A percentile compares a stretch with the other conserved stretches of the same genome.
phyloP scores from a whole-genome alignment of 2,797 vertebrate species.

The Pristis pectinata region DNA sequence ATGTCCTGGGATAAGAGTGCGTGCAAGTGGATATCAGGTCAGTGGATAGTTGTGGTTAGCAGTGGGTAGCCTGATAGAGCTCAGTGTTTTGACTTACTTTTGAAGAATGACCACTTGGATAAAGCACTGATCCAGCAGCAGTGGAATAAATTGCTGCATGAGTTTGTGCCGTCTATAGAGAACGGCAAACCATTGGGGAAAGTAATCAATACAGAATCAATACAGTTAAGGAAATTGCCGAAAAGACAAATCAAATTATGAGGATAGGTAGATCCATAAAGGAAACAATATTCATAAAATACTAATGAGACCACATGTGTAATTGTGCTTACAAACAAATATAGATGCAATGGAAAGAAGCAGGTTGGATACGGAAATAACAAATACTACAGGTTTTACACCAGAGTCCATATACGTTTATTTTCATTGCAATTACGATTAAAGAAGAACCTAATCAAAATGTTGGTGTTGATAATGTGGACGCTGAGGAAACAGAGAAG shows the following conservation, averaged over 20 bases:
- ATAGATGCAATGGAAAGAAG: background rate
- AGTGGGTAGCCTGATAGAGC: background rate
- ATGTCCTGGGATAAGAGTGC: background rate
- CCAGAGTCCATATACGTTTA: background rate
- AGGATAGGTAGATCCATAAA: background rate
- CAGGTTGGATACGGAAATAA: background rate
- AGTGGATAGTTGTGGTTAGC: background rate
- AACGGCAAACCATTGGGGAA: background rate
- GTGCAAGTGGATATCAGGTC: background rate
- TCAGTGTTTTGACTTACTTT: background rate
- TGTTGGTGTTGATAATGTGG: background rate
- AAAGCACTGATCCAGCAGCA: background rate
- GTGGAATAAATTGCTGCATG: background rate
- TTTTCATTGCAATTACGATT: background rate
- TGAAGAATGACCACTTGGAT: background rate
- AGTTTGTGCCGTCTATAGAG: background rate
- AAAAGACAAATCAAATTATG: background rate
- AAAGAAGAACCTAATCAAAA: background rate
- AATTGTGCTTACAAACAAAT: background rate
- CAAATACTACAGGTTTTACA: background rate
- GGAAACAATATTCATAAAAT: background rate
- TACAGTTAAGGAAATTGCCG: background rate
- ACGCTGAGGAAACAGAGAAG: background rate
- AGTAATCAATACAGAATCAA: background rate
- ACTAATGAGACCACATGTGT: background rate